Evolutionary conservation across 1,140 invertebrate genomes (phyloP).

Genomic region (Macrocentrus cingulum): DNA sequence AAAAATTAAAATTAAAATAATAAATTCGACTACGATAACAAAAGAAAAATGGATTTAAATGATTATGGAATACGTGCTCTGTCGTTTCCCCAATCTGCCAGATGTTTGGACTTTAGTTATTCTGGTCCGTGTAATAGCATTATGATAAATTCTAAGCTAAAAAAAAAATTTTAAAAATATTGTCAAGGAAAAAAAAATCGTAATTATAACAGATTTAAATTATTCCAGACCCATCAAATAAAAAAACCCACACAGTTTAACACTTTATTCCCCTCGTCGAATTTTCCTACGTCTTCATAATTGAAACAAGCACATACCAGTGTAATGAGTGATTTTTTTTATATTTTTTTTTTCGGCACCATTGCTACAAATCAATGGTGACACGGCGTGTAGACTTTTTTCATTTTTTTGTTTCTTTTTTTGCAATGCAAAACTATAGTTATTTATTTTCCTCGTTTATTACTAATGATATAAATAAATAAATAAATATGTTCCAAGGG

Average conservation of each 20-base stretch:
- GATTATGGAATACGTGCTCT: constrained; percentile 25
- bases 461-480: too few species aligned
- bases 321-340: too few species aligned
- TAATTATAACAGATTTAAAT: constrained; percentile 41
- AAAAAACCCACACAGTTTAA: constrained; percentile 38
- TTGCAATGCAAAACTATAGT: too few species aligned
- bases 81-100: constrained; percentile 41
- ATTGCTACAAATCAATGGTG: too few species aligned
- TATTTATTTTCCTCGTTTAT: too few species aligned
- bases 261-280: constrained; percentile 27
- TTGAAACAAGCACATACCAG: too few species aligned
- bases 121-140: constrained; percentile 39
- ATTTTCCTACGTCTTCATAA: too few species aligned
- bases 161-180: constrained; percentile 35
- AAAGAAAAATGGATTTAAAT: constrained; percentile 24
- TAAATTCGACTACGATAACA: constrained; percentile 19
- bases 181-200: constrained; percentile 37
- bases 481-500: too few species aligned
- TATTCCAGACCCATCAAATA: constrained; percentile 35
- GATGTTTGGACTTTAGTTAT: constrained; percentile 40
- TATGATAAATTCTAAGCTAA: constrained; percentile 39
- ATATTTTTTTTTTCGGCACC: too few species aligned
- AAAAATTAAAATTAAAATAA: constrained; percentile 29
- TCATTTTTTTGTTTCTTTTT: too few species aligned
- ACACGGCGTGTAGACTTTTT: too few species aligned